Percentiles rank a stretch among this genome's conserved stretches.
These are phyloP conservation scores for Teleogryllus occipitalis DNA, from an alignment of 1,140 invertebrate species.

Conservation along the genomic window DNA sequence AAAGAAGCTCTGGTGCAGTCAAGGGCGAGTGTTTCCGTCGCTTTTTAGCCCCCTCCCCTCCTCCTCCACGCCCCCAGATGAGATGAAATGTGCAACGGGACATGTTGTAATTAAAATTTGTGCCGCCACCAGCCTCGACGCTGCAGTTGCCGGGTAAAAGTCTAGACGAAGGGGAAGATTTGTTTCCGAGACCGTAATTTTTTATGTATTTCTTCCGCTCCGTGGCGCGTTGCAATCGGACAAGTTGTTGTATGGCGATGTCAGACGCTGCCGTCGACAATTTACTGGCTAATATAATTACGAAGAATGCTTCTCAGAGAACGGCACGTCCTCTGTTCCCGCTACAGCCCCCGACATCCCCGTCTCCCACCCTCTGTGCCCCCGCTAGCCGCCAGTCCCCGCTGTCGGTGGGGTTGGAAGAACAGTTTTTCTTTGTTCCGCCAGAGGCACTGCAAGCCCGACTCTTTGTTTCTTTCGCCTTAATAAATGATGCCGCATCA, in stretches of 20 bases:
- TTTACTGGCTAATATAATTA: slow-evolving; percentile 20
- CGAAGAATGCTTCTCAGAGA: not conserved
- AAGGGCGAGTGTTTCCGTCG: not conserved
- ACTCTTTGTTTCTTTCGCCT: not conserved
- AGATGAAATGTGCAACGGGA: slow-evolving; percentile 23
- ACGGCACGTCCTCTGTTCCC: not conserved
- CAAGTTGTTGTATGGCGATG: slow-evolving; percentile 12
- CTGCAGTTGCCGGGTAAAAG: not conserved
- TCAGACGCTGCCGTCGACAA: slow-evolving; percentile 14
- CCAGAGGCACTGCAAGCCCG: slow-evolving; percentile 9
- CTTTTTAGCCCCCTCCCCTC: not conserved
- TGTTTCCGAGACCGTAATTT: slow-evolving; percentile 6
- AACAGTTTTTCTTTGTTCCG: slow-evolving; percentile 17
- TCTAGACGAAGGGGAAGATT: not conserved
- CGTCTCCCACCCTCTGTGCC: too few species aligned
- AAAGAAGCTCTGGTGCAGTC: not conserved
- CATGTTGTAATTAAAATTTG: slow-evolving; percentile 22
- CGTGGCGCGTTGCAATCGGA: slow-evolving; percentile 15
- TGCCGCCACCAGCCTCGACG: not conserved
- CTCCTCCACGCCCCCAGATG: not conserved
- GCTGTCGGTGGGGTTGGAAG: too few species aligned
- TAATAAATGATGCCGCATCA: not conserved
- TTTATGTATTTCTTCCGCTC: slow-evolving; percentile 14
- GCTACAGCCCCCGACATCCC: not conserved
- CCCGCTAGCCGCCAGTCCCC: not conserved